Conservation (phyloP, 2,888 invertebrate species). For the Apodemia duryi region DNA sequence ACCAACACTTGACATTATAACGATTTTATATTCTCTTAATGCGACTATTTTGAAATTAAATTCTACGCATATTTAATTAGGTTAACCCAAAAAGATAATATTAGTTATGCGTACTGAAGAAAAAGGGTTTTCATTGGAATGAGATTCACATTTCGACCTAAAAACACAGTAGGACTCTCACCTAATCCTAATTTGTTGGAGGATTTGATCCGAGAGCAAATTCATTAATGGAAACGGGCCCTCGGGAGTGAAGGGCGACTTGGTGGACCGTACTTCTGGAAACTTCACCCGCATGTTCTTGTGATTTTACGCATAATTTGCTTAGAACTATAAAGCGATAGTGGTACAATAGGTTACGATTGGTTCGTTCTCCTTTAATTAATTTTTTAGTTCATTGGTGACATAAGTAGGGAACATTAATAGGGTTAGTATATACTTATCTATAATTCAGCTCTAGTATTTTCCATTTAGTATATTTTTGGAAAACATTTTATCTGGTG, state of each 20-base stretch:
- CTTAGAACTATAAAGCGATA: conserved; percentile 17
- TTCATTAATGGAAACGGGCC: conserved; percentile 44
- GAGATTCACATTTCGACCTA: conserved; percentile 52
- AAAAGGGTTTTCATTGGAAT: conserved; percentile 54
- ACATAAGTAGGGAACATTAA: not conserved
- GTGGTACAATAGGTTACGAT: not conserved
- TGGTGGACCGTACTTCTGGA: conserved; percentile 15
- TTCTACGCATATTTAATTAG: conserved; percentile 17
- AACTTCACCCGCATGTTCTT: conserved; percentile 27
- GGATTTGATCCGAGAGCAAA: conserved; percentile 51
- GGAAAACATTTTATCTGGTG: too few relatives aligned
- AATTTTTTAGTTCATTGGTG: not conserved
- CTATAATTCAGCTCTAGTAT: too few relatives aligned
- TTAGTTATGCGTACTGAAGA: conserved; percentile 23
- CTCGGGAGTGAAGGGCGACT: conserved; percentile 24
- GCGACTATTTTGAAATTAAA: conserved; percentile 1
- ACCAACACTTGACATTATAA: conserved; percentile 4
- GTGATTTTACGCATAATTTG: conserved; percentile 22
- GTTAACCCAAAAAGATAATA: conserved; percentile 6
- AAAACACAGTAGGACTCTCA: conserved; percentile 53
- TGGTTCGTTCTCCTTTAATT: not conserved
- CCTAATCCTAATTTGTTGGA: conserved; percentile 66
- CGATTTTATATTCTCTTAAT: conserved; percentile 5
- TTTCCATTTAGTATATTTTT: too few relatives aligned
- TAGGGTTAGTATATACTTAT: too few relatives aligned